Conservation (phyloP, 2,797 vertebrate genomes). For the Sardinella longiceps region DNA sequence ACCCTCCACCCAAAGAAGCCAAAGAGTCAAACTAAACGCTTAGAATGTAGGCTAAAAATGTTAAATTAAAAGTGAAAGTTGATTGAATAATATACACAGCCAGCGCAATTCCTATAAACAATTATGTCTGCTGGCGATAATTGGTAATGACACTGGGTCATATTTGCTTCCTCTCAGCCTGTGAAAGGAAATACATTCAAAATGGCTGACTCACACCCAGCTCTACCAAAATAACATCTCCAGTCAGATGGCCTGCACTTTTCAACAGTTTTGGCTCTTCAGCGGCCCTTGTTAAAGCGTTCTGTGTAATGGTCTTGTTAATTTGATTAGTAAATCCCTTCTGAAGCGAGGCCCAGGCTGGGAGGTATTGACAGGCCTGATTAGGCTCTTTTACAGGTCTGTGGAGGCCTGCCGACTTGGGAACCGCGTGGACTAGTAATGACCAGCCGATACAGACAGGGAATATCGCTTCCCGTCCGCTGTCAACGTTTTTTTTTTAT, state of each 20-base stretch:
- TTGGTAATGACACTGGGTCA: slow-evolving; percentile 40
- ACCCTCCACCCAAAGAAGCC: not conserved
- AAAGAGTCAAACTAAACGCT: not conserved
- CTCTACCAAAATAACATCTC: not conserved
- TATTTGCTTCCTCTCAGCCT: slow-evolving; percentile 26
- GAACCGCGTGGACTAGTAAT: slow-evolving; percentile 46
- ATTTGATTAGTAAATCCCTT: slow-evolving; percentile 53
- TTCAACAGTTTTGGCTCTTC: not conserved
- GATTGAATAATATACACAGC: not conserved
- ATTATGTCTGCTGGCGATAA: slow-evolving; percentile 39
- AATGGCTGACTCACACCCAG: not conserved
- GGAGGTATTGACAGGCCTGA: slow-evolving; percentile 25
- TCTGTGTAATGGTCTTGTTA: slow-evolving; percentile 23
- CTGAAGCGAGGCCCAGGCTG: slow-evolving; percentile 18
- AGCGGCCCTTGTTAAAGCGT: not conserved
- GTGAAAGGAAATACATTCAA: slow-evolving; percentile 17
- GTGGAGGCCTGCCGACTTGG: slow-evolving; percentile 22
- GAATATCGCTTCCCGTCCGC: slow-evolving; percentile 59
- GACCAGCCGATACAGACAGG: slow-evolving; percentile 51
- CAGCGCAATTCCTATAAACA: not conserved
- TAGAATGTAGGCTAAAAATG: not conserved
- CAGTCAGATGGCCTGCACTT: not conserved
- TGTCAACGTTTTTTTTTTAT: slow-evolving; percentile 47
- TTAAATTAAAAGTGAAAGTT: not conserved
- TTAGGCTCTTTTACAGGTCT: not conserved